These are phyloP conservation scores for Lagodon rhomboides DNA, from an alignment of 2,797 vertebrate species.

Conservation along the genomic window DNA sequence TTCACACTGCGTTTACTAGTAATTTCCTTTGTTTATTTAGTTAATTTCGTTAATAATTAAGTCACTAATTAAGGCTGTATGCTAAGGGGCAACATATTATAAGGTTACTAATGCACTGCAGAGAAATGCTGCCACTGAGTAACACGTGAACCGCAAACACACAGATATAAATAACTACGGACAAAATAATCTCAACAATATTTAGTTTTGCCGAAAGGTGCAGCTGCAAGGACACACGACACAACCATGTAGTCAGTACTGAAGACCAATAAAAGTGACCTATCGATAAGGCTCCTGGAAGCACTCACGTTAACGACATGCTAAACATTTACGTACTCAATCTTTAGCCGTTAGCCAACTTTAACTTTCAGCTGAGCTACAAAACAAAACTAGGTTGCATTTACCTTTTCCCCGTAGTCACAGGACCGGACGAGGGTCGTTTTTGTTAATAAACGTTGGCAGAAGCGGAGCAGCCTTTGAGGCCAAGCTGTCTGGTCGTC, in stretches of 20 bases:
- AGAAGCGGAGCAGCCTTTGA: constrained; percentile 25
- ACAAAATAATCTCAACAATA: neutral
- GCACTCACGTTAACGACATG: neutral
- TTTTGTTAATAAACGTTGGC: neutral
- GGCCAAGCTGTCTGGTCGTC: constrained; percentile 52
- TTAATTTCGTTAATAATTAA: neutral
- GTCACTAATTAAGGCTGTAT: neutral
- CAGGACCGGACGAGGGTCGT: neutral
- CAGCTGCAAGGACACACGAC: neutral
- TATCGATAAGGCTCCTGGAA: constrained; percentile 13
- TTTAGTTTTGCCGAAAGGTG: neutral
- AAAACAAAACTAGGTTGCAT: neutral
- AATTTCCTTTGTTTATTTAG: neutral
- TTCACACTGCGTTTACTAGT: neutral
- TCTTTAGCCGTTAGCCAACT: neutral
- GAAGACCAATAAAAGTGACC: neutral
- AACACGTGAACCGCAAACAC: neutral
- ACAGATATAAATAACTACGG: neutral
- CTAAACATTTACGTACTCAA: neutral
- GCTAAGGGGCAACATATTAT: too few relatives aligned
- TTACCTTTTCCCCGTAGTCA: constrained; percentile 51
- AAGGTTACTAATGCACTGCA: too few relatives aligned
- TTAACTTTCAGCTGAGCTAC: neutral
- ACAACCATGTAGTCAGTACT: too few relatives aligned
- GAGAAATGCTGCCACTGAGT: neutral